Evolutionary conservation across 2,797 vertebrate species (phyloP).

Genomic region (Fringilla coelebs): DNA sequence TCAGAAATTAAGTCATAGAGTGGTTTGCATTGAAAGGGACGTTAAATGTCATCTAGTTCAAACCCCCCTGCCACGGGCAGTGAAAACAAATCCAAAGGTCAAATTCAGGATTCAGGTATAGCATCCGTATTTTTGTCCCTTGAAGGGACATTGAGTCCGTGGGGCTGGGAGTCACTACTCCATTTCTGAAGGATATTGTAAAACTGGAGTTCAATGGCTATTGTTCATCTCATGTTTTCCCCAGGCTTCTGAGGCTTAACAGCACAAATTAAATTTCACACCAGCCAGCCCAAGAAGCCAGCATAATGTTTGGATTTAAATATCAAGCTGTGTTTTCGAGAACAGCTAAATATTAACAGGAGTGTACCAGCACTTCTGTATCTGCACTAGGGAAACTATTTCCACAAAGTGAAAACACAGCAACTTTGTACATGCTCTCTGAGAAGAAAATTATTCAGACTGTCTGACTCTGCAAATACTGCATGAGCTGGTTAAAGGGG

Average conservation of each 20-base stretch:
- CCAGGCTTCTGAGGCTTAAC: constrained; percentile 47
- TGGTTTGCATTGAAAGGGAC: background rate
- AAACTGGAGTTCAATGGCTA: constrained; percentile 23
- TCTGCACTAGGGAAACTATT: background rate
- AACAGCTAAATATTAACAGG: background rate
- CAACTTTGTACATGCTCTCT: background rate
- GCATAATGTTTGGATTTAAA: constrained; percentile 55
- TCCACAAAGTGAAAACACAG: background rate
- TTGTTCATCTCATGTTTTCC: constrained; percentile 47
- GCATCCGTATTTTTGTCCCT: background rate
- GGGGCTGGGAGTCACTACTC: background rate
- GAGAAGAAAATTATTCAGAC: background rate
- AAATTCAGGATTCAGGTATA: background rate
- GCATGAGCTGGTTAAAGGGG: background rate
- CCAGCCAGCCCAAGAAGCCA: constrained; percentile 55
- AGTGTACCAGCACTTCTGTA: background rate
- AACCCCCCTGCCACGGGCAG: background rate
- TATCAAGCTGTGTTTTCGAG: background rate
- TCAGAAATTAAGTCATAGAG: background rate
- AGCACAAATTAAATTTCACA: constrained; percentile 58
- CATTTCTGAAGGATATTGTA: constrained; percentile 10
- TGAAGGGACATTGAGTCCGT: background rate
- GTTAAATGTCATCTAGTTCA: background rate
- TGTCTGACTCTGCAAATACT: background rate
- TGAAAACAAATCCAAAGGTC: background rate